Conservation (phyloP, 2,888 invertebrate species). For the Melanotus villosus region DNA sequence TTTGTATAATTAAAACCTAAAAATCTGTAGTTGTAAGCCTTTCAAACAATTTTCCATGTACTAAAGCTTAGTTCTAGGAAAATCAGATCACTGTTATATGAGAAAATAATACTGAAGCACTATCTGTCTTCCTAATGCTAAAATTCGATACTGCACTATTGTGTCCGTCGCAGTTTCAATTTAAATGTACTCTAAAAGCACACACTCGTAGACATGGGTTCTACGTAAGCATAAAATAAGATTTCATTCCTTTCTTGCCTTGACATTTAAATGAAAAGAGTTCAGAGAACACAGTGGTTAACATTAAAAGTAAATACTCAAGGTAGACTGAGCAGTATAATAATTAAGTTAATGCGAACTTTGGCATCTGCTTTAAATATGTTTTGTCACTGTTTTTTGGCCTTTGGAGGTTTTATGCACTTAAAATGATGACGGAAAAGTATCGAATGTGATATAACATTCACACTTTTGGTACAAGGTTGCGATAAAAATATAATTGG, state of each 20-base stretch:
- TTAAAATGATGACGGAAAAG: background rate
- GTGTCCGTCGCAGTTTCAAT: background rate
- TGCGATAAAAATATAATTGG: background rate
- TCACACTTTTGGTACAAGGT: background rate
- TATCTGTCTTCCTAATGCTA: too few relatives aligned
- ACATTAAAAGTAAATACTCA: conserved; percentile 15
- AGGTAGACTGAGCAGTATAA: conserved; percentile 10
- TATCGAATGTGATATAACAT: background rate
- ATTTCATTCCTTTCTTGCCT: conserved; percentile 2
- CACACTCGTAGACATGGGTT: background rate
- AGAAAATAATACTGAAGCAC: too few relatives aligned
- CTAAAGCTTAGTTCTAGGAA: too few relatives aligned
- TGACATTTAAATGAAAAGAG: conserved; percentile 23
- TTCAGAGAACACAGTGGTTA: conserved; percentile 13
- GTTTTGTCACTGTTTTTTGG: background rate
- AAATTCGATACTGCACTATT: too few relatives aligned
- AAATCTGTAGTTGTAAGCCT: too few relatives aligned
- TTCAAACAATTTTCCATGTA: too few relatives aligned
- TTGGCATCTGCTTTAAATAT: background rate
- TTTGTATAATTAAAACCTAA: too few relatives aligned
- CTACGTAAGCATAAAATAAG: background rate
- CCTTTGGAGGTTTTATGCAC: background rate
- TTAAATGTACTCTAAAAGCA: background rate
- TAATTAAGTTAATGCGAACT: conserved; percentile 17
- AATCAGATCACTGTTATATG: too few relatives aligned